Base-by-base conservation (phyloP, 2,113 vertebrate species). In the Pundamilia nyererei region DNA sequence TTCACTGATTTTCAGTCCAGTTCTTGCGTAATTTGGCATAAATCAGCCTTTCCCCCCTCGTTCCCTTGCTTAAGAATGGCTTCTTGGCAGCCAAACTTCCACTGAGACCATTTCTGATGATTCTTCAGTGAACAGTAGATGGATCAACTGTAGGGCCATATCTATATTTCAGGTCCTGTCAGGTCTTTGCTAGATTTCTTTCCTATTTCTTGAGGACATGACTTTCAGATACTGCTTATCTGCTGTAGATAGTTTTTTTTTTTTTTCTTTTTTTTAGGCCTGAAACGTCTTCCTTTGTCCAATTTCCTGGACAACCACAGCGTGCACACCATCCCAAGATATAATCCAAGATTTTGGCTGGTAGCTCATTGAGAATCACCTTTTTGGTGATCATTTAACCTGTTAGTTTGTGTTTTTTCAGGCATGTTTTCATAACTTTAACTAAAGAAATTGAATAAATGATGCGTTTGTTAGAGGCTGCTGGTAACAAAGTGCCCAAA, bases 151-250 rank as follows among this genome's bases (percentile, higher is more conserved):
- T 65, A 65, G 60, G 60, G 60, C 4, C 60, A 65, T 9, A 35
- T 65, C 4, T 65, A n/a, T 65, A 65, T 65, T 65, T n/a, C 60
- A 65, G 60, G 60, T 35, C 60, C 60, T 65, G 17, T 35, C 60
- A 65, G 31, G 0, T n/a, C 31, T 65, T 65, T 65, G 0, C 60
- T n/a, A 35, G 10, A 35, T 35, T 65, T n/a, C 31, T 65, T 65
- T 65, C 9, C 17, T 35, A 35, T 12, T 65, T n/a, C 31, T n/a
- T 65, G 4, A 38, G 31, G 17, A 65, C 31, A 12, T 65, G 17
- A 35, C 31, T 65, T 35, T 35, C 60, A 65, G 60, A 35, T 62
- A 35, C 3, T 62, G 31, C 17, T 65, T 35, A n/a, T 65, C 17
- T 65, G 10, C 17, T 35, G 31, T 65, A 38, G 60, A 12, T 62